Conservation (phyloP, 37 sponge, comb jelly and placozoan species). For the Sycon ciliatum region DNA sequence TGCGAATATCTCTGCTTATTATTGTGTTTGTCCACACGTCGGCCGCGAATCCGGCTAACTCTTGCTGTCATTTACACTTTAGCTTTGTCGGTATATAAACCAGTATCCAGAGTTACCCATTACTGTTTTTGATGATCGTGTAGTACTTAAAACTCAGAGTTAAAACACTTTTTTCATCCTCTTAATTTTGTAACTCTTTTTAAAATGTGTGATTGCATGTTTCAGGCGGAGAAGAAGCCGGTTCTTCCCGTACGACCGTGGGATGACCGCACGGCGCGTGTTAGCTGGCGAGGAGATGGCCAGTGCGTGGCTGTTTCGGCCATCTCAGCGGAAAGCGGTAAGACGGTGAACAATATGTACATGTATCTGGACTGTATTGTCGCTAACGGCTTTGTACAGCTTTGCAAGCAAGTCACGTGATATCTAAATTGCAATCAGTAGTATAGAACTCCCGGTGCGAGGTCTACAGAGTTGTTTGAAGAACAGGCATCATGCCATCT, state of each 20-base stretch:
- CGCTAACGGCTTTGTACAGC: not conserved
- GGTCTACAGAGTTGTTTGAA: not conserved
- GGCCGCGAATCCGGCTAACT: too few relatives aligned
- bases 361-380: constrained; percentile 3
- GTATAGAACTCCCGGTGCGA: not conserved
- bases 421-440: not conserved
- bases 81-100: too few relatives aligned
- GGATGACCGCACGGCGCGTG: constrained; percentile 56
- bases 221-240: constrained; percentile 13
- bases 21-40: too few relatives aligned
- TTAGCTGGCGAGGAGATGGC: constrained; percentile 95
- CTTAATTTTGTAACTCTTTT: too few relatives aligned
- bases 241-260: constrained; percentile 29
- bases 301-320: constrained; percentile 78
- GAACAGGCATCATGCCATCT: not conserved
- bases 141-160: too few relatives aligned
- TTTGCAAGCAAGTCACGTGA: not conserved
- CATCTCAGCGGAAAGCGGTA: constrained; percentile 51
- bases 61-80: too few relatives aligned
- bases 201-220: too few relatives aligned
- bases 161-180: too few relatives aligned
- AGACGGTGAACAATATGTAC: not conserved
- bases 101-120: too few relatives aligned
- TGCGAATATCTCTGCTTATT: too few relatives aligned
- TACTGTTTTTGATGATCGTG: too few relatives aligned